phyloP scores from a whole-genome alignment of 2,797 vertebrate genomes.

The Dipus sagitta region DNA sequence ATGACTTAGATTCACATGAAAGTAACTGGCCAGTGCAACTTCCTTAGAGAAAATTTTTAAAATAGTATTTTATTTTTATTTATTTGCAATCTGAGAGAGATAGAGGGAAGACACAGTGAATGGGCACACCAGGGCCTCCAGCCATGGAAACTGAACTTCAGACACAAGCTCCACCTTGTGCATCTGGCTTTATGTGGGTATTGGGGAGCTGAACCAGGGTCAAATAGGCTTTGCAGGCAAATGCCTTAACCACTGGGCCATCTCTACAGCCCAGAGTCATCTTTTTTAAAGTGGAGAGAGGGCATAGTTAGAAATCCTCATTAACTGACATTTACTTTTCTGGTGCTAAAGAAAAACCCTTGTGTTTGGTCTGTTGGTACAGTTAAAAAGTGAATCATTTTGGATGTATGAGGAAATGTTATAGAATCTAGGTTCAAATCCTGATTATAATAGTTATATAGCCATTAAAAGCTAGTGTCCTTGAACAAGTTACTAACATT shows the following conservation, averaged over 20 bases:
- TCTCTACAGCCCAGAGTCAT: too few relatives aligned
- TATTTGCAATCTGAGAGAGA: too few relatives aligned
- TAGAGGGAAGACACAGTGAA: too few relatives aligned
- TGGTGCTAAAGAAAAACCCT: conserved; percentile 59
- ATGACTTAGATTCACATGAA: conserved; percentile 40
- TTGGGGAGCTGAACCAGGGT: too few relatives aligned
- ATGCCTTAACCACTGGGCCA: too few relatives aligned
- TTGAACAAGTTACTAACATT: conserved; percentile 33
- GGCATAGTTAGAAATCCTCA: background rate
- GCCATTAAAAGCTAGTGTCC: background rate
- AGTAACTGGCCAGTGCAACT: background rate
- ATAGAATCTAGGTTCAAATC: conserved; percentile 8
- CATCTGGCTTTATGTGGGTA: too few relatives aligned
- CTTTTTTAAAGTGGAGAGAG: conserved; percentile 31
- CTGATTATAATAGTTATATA: background rate
- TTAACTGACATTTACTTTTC: conserved; percentile 55
- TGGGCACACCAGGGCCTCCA: too few relatives aligned
- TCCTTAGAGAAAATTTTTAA: background rate
- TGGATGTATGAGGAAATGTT: background rate
- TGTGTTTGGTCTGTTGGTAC: conserved; percentile 41
- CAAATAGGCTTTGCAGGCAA: too few relatives aligned
- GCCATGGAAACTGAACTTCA: too few relatives aligned
- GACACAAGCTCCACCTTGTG: too few relatives aligned
- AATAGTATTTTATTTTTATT: too few relatives aligned
- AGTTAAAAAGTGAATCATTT: background rate